Evolutionary conservation across 2,797 vertebrate genomes (phyloP).

Genomic region (Peromyscus attwateri): DNA sequence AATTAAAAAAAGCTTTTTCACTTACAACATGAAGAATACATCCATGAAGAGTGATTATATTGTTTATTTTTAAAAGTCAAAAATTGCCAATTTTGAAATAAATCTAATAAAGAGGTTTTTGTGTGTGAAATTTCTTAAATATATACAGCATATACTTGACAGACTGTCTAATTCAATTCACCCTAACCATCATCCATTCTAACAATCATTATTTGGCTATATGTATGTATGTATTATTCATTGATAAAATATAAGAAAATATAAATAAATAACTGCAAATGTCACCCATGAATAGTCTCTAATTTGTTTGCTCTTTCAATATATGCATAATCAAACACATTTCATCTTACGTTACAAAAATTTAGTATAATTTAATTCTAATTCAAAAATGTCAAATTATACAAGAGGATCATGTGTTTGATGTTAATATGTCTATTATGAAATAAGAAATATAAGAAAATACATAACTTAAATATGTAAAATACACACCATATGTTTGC

Average conservation of each 20-base stretch:
- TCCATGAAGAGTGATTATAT: not conserved
- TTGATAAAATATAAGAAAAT: not conserved
- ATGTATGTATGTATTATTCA: not conserved
- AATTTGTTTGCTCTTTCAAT: not conserved
- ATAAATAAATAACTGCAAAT: not conserved
- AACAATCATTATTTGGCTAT: not conserved
- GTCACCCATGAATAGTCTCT: not conserved
- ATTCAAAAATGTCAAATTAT: slow-evolving; percentile 3
- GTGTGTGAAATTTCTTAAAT: not conserved
- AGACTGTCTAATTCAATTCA: not conserved
- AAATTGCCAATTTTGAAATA: not conserved
- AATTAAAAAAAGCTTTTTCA: not conserved
- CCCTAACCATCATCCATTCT: not conserved
- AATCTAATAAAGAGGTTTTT: not conserved
- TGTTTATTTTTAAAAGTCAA: not conserved
- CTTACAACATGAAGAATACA: no score
- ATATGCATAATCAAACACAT: not conserved
- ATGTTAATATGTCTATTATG: not conserved
- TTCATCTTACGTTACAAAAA: not conserved
- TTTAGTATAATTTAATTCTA: not conserved
- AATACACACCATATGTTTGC: not conserved
- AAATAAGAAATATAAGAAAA: not conserved
- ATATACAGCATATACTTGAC: not conserved
- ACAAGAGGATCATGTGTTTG: not conserved
- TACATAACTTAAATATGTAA: not conserved